Conservation (phyloP, 1,140 invertebrate species). For the Drosophila ananassae region DNA sequence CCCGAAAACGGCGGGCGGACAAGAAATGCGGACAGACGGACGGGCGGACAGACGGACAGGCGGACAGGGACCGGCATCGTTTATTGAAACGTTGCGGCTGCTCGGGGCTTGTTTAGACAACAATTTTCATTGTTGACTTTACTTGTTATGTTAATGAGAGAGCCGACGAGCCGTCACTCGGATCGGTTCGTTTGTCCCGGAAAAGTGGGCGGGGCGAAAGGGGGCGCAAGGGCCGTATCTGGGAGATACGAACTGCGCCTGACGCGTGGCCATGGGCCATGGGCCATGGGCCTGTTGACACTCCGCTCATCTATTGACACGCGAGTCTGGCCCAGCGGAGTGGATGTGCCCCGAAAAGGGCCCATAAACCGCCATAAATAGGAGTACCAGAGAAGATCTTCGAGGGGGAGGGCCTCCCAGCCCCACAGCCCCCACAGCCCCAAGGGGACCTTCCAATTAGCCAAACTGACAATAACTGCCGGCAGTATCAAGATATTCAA, state of each 20-base stretch:
- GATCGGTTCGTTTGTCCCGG: slow-evolving; percentile 23
- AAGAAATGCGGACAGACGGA: not conserved
- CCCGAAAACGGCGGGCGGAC: not conserved
- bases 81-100: slow-evolving; percentile 71
- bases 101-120: slow-evolving; percentile 77
- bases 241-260: slow-evolving; percentile 28
- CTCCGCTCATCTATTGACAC: slow-evolving; percentile 79
- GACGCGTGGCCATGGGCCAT: slow-evolving; percentile 59
- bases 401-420: too few species aligned
- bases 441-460: not conserved
- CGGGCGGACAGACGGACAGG: not conserved
- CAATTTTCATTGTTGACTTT: slow-evolving; percentile 81
- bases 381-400: not conserved
- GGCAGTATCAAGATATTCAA: slow-evolving; percentile 68
- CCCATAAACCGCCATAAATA: not conserved
- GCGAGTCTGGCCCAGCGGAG: slow-evolving; percentile 54
- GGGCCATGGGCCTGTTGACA: slow-evolving; percentile 63
- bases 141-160: slow-evolving; percentile 81
- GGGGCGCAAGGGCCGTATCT: slow-evolving; percentile 1
- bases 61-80: slow-evolving; percentile 45
- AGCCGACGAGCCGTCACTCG: slow-evolving; percentile 33
- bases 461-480: not conserved
- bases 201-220: not conserved
- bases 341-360: slow-evolving; percentile 1
- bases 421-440: too few species aligned